Evolutionary conservation across 2,888 invertebrate species (phyloP), one percentile per base, ranked within the genome.

Genomic region (Limenitis camilla): DNA sequence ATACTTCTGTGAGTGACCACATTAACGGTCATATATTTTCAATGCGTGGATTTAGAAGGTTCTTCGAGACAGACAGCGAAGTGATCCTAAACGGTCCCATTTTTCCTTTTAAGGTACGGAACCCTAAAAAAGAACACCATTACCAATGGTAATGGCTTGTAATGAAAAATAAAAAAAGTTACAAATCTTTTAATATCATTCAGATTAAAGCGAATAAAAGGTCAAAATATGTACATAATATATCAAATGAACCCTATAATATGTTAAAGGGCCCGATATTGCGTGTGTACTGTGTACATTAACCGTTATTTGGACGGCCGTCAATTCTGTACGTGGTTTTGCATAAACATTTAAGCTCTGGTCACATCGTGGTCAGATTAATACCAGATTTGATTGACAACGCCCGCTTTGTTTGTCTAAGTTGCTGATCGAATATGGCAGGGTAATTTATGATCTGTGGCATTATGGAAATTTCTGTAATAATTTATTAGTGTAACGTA

Each of bases 311-410:
- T 52, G 52, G 52, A 49, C 52, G 52, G 46, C 54, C 55, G 57
- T 57, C 57, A 55, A 49, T 55, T 52, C 52, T 42, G 49, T 40
- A 43, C 66, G 66, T 64, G 61, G 69, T 67, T 67, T 66, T 68
- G 73, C 74, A 78, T 80, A 76, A 78, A 79, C 76, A 78, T 79
- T 74, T 72, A 52, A 53, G 59, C 58, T 60, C 46, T 46, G 50
- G 50, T 52, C 52, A 56, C 48, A 53, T 53, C 52, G 56, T 44
- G 55, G 59, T 49, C 54, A 53, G 57, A 57, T 57, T 57, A 59
- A 59, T 53, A 55, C 36, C 49, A 36, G 50, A 57, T 51, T 49
- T 59, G 59, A 59, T 59, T 59, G 59, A 59, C 59, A 59, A 51
- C 53, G 57, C 42, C 47, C 38, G 43, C 41, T 39, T 51, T 48